Percentiles rank a stretch among this genome's conserved stretches.
Conservation (phyloP, 2,797 vertebrate genomes). For the Eupleurogrammus muticus region DNA sequence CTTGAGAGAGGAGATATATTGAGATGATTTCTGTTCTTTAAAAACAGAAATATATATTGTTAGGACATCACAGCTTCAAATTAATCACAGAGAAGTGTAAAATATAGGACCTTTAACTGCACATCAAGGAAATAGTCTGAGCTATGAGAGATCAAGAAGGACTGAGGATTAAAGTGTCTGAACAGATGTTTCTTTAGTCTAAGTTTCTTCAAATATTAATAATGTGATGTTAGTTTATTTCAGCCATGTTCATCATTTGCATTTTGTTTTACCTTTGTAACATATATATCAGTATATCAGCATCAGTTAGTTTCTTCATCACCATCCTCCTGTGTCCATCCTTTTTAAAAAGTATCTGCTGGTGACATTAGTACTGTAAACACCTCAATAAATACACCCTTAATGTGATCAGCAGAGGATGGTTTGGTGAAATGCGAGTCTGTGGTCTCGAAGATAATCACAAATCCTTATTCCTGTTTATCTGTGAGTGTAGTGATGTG, state of each 20-base stretch:
- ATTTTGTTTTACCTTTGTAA: neutral
- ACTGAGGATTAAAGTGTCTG: neutral
- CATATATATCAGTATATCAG: neutral
- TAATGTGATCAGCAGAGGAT: neutral
- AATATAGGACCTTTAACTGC: too few species aligned
- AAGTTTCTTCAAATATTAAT: conserved; percentile 1
- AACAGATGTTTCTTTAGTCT: neutral
- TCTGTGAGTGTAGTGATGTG: conserved; percentile 14
- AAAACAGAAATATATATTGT: too few species aligned
- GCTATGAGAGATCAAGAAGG: neutral
- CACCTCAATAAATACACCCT: neutral
- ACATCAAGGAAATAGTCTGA: neutral
- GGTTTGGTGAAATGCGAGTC: neutral
- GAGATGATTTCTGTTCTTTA: too few species aligned
- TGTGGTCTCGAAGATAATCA: neutral
- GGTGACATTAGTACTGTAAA: neutral
- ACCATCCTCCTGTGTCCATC: neutral
- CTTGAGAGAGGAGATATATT: too few species aligned
- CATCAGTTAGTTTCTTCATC: neutral
- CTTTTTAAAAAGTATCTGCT: neutral
- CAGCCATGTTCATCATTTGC: neutral
- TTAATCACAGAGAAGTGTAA: too few species aligned
- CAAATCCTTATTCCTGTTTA: conserved; percentile 12
- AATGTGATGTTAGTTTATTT: neutral
- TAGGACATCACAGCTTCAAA: too few species aligned